Base-by-base conservation (phyloP, 2,797 vertebrate genomes). In the Perodicticus potto region DNA sequence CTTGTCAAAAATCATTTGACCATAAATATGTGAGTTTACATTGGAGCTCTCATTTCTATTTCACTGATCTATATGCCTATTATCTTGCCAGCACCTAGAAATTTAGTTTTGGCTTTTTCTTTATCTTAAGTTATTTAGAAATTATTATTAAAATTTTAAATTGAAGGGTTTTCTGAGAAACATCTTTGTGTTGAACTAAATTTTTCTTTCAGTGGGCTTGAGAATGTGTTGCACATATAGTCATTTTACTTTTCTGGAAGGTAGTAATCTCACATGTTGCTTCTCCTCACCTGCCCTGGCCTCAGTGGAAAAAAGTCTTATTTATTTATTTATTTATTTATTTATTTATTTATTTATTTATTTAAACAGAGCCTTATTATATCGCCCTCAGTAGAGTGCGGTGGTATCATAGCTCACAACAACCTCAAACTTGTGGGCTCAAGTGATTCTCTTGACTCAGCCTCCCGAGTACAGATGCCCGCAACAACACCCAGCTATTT, bases 81-180 rank as follows among this genome's bases (percentile, higher is more conserved):
- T 25, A 32, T 83, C 83, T 45, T 34, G 14, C 29, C 20, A 59
- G 19, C 67, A 59, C 72, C 22, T 73, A 83, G n/a, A 95, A 80
- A 74, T 78, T 87, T 22, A 32, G 3, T 34, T 67, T 59, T 77
- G 37, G 69, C 14, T 84, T 87, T 43, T 27, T 93, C 59, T 84
- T 93, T 61, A 80, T 53, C 23, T 14, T 82, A 69, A 85, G 13
- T 91, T 83, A 86, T 65, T 78, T 95, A 81, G n/a, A 93, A 78
- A 87, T 87, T 65, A 77, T 81, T 93, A 65, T 16, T 20, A 67
- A 87, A 86, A 19, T 6, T 84, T 93, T 72, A 87, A 67, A 84
- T 40, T 78, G 77, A 37, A 88, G 29, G 13, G 34, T 57, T 90
- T 86, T 86, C 40, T 72, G 17, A 77, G 10, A 27, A 72, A 86